These are phyloP conservation scores for Eueremaeus valkanovi DNA, from an alignment of 2,888 invertebrate genomes.

Conservation along the genomic window DNA sequence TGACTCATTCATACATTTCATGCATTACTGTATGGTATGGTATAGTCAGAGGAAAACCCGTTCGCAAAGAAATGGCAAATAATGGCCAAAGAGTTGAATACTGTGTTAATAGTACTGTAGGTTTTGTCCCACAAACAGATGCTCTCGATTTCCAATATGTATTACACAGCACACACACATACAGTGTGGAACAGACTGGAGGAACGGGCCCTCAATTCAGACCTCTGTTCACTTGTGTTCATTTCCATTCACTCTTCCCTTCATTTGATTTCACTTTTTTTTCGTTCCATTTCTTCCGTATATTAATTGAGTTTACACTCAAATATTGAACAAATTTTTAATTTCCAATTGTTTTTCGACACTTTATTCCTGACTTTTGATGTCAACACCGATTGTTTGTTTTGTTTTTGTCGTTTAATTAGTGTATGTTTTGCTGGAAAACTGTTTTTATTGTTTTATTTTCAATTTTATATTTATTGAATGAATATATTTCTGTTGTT, in stretches of 20 bases:
- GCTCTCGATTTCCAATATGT: background rate
- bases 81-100: background rate
- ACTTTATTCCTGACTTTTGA: background rate
- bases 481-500: no score
- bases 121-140: constrained; percentile 24
- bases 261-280: constrained; percentile 17
- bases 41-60: background rate
- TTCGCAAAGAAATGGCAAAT: background rate
- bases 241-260: constrained; percentile 21
- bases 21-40: background rate
- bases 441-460: no score
- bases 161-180: no score
- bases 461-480: no score
- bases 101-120: constrained; percentile 13
- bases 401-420: no score
- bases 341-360: background rate
- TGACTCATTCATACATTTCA: background rate
- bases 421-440: no score
- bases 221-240: background rate
- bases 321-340: background rate
- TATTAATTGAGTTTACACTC: background rate
- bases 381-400: background rate
- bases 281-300: constrained; percentile 21
- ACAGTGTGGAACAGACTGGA: background rate
- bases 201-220: background rate